A percentile compares a stretch with the other conserved stretches of the same genome.
Conservation (phyloP, 2,888 invertebrate genomes). For the Phorcus lineatus region DNA sequence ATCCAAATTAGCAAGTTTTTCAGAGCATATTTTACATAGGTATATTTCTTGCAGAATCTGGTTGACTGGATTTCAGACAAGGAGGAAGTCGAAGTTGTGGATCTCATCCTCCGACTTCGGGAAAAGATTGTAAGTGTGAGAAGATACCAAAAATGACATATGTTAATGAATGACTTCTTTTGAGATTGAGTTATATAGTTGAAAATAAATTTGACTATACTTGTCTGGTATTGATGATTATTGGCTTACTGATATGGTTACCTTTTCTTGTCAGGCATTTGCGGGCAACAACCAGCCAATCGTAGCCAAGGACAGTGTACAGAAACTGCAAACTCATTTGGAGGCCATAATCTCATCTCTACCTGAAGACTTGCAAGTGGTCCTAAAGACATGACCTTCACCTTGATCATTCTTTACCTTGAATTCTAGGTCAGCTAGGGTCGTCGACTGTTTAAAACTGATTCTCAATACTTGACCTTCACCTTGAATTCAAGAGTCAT, state of each 20-base stretch:
- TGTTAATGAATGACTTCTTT: no score
- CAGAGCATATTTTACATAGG: background rate
- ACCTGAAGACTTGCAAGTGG: slow-evolving; percentile 90
- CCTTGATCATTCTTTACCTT: background rate
- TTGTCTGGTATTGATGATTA: background rate
- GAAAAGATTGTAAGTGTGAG: slow-evolving; percentile 85
- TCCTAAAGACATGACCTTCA: slow-evolving; percentile 77
- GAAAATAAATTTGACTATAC: no score
- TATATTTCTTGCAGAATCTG: slow-evolving; percentile 82
- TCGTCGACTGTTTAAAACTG: background rate
- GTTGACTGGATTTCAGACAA: slow-evolving; percentile 93
- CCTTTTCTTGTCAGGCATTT: slow-evolving; percentile 58
- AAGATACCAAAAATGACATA: no score
- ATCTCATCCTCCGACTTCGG: slow-evolving; percentile 94
- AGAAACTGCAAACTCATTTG: slow-evolving; percentile 81
- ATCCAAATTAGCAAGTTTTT: background rate
- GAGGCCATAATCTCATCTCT: slow-evolving; percentile 88
- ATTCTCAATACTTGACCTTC: no score
- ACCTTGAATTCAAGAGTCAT: no score
- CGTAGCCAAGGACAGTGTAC: slow-evolving; percentile 78
- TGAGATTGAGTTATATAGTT: no score
- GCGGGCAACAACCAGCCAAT: slow-evolving; percentile 78
- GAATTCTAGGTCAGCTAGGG: background rate
- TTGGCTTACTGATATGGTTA: background rate
- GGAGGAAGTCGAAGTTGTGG: slow-evolving; percentile 97